Base-by-base conservation (phyloP, 1,140 invertebrate species). In the Amyelois transitella region DNA sequence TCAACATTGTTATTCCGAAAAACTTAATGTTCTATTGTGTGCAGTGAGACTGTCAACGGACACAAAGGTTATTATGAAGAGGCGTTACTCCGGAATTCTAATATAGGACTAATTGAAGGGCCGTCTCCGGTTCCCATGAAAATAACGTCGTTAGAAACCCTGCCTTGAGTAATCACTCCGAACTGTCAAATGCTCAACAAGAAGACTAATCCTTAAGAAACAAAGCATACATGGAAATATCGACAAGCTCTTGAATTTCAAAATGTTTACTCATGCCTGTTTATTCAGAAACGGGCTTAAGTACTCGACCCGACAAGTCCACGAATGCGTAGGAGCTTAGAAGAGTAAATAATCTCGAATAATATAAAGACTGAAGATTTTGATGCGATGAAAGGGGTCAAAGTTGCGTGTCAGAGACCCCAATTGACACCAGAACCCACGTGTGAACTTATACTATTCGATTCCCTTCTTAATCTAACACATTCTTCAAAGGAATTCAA, bases 381-480 rank as follows among this genome's bases (percentile, higher is more conserved):
- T 6, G 7, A 32, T 32, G 25, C 25, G 25, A 12, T 14, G n/a
- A 14, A 38, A 14, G 32, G 32, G 32, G 32, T 38, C 32, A 38
- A 38, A 38, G n/a, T 38, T 38, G 32, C 32, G 32, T 38, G 32
- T 14, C 32, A 14, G 12, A 38, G 32, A 38, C 32, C 32, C 32
- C 32, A 48, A 48, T 69, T 62, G 55, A 62, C 52, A 45, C 58
- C 25, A 60, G 51, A 50, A 45, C 62, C 66, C 72, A 78, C 73
- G 78, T 84, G 81, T 84, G 81, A 84, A 84, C 77, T 75, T 68
- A 69, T 69, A 68, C 67, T 69, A 47, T 57, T 56, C 61, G 55
- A 60, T 65, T 64, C 60, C 60, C 50, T 68, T 65, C 45, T 71
- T 60, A 66, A 64, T 62, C 48, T 51, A 51, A 71, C 64, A 72